Evolutionary conservation across 2,113 vertebrate species (phyloP).

Genomic region (Myotis yumanensis): DNA sequence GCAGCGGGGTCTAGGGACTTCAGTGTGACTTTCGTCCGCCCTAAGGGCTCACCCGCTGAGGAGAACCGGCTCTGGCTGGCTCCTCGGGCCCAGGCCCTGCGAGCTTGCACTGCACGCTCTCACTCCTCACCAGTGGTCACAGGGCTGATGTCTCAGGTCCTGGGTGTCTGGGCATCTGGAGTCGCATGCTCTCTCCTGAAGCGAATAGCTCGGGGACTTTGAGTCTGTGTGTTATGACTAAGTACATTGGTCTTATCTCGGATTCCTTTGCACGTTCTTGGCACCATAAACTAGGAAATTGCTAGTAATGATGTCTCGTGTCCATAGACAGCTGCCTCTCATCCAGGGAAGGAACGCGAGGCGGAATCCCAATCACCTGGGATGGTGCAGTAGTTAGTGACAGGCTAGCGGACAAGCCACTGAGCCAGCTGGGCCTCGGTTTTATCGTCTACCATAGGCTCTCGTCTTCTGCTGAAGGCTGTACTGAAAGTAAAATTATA

Average conservation of each 20-base stretch:
- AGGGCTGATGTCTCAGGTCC: neutral
- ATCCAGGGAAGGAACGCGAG: neutral
- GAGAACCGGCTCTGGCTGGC: neutral
- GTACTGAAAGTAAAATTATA: neutral
- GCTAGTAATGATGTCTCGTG: neutral
- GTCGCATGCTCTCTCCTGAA: neutral
- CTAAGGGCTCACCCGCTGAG: neutral
- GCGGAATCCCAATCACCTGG: neutral
- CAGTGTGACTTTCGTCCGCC: fast-evolving
- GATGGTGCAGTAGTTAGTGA: neutral
- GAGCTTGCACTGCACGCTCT: fast-evolving
- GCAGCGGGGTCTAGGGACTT: neutral
- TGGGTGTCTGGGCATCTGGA: neutral
- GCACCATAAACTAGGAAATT: neutral
- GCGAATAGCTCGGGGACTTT: neutral
- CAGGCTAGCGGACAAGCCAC: neutral
- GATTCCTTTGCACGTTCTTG: constrained; percentile 13
- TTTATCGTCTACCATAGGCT: neutral
- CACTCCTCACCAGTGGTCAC: fast-evolving
- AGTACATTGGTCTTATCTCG: constrained; percentile 15
- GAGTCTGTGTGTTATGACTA: constrained; percentile 23
- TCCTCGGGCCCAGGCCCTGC: neutral
- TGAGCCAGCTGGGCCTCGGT: neutral
- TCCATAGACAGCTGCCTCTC: neutral
- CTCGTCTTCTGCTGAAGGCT: neutral